Percentiles rank a stretch among this genome's conserved stretches.
Conservation (phyloP, 2,888 invertebrate species). For the Drosophila nr. perissopoda region DNA sequence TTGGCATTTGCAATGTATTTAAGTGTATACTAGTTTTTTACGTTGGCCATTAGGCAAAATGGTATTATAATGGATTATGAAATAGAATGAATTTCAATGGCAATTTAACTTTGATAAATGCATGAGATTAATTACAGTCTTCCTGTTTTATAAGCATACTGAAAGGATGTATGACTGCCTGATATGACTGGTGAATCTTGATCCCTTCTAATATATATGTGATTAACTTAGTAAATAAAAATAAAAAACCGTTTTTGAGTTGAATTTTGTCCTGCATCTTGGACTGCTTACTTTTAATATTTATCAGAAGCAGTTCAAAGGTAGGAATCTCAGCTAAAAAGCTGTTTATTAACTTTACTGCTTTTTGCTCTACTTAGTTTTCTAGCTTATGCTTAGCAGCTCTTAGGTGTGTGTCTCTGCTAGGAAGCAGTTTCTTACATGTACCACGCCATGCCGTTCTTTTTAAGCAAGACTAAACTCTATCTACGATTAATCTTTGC, state of each 20-base stretch:
- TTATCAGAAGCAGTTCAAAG: neutral
- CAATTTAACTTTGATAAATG: neutral
- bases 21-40: neutral
- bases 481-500: neutral
- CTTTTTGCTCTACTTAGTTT: neutral
- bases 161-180: neutral
- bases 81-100: conserved; percentile 8
- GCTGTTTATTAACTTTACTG: neutral
- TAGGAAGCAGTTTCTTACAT: neutral
- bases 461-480: neutral
- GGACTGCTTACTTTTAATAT: neutral
- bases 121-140: neutral
- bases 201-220: neutral
- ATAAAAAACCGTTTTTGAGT: neutral
- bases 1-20: conserved; percentile 11
- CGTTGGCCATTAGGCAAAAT: conserved; percentile 4
- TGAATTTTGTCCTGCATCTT: neutral
- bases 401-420: neutral
- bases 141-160: neutral
- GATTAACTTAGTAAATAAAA: neutral
- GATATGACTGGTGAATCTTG: neutral
- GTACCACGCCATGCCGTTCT: neutral
- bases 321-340: neutral
- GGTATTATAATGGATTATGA: conserved; percentile 17
- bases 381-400: too few species aligned